A percentile compares a stretch with the other conserved stretches of the same genome.
Evolutionary conservation across 2,797 vertebrate genomes (phyloP).

Genomic region (Staurois parvus): DNA sequence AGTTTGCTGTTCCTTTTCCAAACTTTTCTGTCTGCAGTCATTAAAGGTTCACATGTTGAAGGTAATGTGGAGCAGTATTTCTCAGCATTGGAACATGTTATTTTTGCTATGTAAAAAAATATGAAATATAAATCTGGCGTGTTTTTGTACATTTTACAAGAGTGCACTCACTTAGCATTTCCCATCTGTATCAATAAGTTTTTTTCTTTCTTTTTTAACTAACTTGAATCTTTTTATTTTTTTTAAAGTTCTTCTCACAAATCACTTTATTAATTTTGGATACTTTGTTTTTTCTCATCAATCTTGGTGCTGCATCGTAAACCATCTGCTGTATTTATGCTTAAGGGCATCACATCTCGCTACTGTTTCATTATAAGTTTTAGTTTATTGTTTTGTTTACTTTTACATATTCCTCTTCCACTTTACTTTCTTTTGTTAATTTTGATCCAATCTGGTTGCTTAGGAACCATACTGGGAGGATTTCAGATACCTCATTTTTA

Average conservation of each 20-base stretch:
- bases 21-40: too few species aligned
- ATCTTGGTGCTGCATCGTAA: constrained; percentile 49
- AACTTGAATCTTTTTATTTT: background rate
- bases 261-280: constrained; percentile 59
- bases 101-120: too few species aligned
- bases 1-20: too few species aligned
- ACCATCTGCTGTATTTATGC: constrained; percentile 55
- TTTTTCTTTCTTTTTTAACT: constrained; percentile 10
- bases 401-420: constrained; percentile 36
- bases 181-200: constrained; percentile 7
- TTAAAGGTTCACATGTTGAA: too few species aligned
- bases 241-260: constrained; percentile 26
- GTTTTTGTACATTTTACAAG: background rate
- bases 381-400: constrained; percentile 55
- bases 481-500: background rate
- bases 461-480: constrained; percentile 5
- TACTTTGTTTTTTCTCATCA: constrained; percentile 56
- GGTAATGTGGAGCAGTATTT: too few species aligned
- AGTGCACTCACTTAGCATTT: background rate
- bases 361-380: constrained; percentile 36
- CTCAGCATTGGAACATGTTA: too few species aligned
- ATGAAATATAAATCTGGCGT: too few species aligned
- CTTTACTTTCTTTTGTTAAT: constrained; percentile 33
- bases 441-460: background rate
- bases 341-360: constrained; percentile 46